Evolutionary conservation across 2,113 vertebrate species (phyloP), one percentile per base, ranked within the genome.

Genomic region (Dolichotis patagonum): DNA sequence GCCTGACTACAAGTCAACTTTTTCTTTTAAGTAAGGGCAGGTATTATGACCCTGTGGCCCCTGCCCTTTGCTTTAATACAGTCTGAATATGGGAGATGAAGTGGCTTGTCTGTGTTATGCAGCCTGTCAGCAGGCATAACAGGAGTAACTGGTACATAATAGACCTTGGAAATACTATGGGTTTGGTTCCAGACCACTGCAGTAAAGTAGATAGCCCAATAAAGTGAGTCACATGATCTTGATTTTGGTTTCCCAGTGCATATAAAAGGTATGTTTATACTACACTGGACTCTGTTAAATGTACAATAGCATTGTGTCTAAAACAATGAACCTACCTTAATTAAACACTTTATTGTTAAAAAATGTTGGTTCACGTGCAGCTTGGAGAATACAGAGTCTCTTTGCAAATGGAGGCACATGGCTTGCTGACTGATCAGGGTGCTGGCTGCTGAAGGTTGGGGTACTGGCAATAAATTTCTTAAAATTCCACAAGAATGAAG

Each of bases 1-100:
- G 91, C 91, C 77, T 97, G 90, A 97, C 96, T 94, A 82, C 52
- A 78, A 91, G n/a, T 30, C 71, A 90, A 63, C 11, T 38, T 52
- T 54, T 58, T 41, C 78, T 49, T 60, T 41, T 30, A 73, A 85
- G 43, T 32, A 7, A 58, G 60, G 88, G 77, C 67, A 75, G 78
- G 58, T 75, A 60, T 49, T 30, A 13, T 26, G 54, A 16, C 11
- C 24, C 35, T 2, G 28, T 13, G 67, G 54, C 46, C 8, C 80
- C 49, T 35, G 58, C n/a, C 65, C 62, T 14, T 52, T 32, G 30
- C 63, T 67, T 88, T 24, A 88, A 38, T 63, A 16, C n/a, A 78
- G 69, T 88, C 58, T 78, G 16, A 90, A 41, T 62, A 78, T 56
- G 58, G 88, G 94, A 90, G 88, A 52, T 49, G 85, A 88, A 86